Base-by-base conservation (phyloP, 1,140 invertebrate species). In the Chrysomallon squamiferum region DNA sequence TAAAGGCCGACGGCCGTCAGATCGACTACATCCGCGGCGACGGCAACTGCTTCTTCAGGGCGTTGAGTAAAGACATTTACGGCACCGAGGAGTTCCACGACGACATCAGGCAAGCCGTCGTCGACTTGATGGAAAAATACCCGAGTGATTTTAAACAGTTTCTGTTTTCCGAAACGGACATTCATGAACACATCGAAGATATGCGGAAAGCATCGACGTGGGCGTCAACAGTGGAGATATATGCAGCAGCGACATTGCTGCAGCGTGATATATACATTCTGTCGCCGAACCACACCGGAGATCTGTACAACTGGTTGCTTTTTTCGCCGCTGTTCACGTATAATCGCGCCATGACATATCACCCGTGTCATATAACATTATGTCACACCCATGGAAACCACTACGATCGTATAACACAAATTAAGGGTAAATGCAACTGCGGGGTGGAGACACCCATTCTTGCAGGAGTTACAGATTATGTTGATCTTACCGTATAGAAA, bases 41-140 rank as follows among this genome's bases (percentile, higher is more conserved):
- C 71, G 81, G 81, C n/a, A 83, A 83, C 65, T 83, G 81, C 62
- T 80, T 83, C 54, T 83, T 83, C 65, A 61, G 79, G 20, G 76
- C 81, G 30, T 59, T 83, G 25, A 81, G 79, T 65, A 81, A 81
- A 69, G 71, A 77, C 11, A 68, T 80, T 22, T 81, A 81, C 65
- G 76, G 74, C 2, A 68, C 63, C 35, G 78, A 83, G 52, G 61
- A 69, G 29, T 78, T 64, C 65, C 77, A 83, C 69, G 67, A 72
- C n/a, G 71, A 76, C 25, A 57, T 78, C 18, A 54, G 81, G n/a
- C 69, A 75, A 57, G 70, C 74, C 0, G 68, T 83, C 27, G 75
- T 78, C 1, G 76, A 81, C 58, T 32, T 80, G 6, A 72, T 81
- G 49, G 70, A 73, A 57, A 71, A 69, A 52, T 65, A 76, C 66